Evolutionary conservation across 2,113 vertebrate genomes (phyloP), one percentile per base, ranked within the genome.

Genomic region (Oophaga pumilio): DNA sequence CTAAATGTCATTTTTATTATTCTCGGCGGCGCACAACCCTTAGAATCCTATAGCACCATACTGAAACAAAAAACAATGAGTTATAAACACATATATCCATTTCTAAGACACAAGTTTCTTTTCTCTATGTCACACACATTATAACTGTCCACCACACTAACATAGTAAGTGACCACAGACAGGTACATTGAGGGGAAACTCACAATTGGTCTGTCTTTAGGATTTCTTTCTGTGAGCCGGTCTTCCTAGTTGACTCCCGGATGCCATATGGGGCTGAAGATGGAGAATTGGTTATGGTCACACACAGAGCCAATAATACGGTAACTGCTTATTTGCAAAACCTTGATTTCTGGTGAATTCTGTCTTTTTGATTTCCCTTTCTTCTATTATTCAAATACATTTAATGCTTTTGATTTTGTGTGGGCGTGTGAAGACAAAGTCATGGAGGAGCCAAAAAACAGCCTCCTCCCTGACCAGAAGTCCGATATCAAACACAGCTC

Each of bases 161-260:
- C 18, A 52, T 11, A 20, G 26, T 17, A 22, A 43, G 43, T 20
- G 59, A 43, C 26, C 28, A 3, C 15, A 11, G 14, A 69, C 28
- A 33, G 28, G 69, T 73, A 15, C 6, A 43, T 1, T 18, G 13
- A 73, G 8, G 87, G 60, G 14, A 88, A 69, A 92, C 95, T 92
- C 93, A 99, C 98, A 93, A 93, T 91, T 92, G 94, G 62, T 98
- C 97, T 43, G 94, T 84, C 91, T 95, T 98, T 6, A 90, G 87
- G 12, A 92, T 89, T 89, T 98, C 97, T 91, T 96, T 98, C 89
- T 96, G 95, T 43, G 97, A 98, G 13, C 97, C 97, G 1, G 94
- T 98, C 94, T 94, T 97, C 89, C 97, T 96, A 57, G 97, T 98
- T 74, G 98, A 97, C 93, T 99, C 98, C 89, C 98, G 95, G 89